Conservation (phyloP, 1,140 invertebrate species). For the Calosoma granatense region DNA sequence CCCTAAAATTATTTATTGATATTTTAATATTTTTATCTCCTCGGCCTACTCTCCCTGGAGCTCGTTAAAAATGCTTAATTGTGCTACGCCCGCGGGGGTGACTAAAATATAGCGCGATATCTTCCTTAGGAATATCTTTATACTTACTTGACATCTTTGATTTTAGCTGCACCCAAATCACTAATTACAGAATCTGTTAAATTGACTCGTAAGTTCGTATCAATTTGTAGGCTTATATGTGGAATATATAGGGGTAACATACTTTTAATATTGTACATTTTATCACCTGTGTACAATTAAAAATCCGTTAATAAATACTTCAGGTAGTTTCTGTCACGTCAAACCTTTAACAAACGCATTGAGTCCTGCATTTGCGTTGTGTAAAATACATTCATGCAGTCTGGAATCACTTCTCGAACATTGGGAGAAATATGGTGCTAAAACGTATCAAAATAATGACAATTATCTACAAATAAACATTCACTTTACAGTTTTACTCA, state of each 20-base stretch:
- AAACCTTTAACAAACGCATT: neutral
- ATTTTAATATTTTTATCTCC: too few species aligned
- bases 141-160: neutral
- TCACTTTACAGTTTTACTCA: too few species aligned
- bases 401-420: neutral
- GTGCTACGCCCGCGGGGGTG: too few species aligned
- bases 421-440: neutral
- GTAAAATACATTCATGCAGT: neutral
- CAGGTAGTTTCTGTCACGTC: too few species aligned
- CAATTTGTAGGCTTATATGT: neutral
- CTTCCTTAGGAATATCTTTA: too few species aligned
- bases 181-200: neutral
- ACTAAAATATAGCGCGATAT: too few species aligned
- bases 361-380: neutral
- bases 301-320: neutral
- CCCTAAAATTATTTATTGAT: neutral
- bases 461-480: too few species aligned
- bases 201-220: neutral
- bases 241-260: neutral
- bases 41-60: too few species aligned
- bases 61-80: too few species aligned
- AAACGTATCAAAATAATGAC: too few species aligned
- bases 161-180: neutral
- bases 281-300: neutral
- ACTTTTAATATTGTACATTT: neutral